Conservation (phyloP, 2,113 vertebrate genomes). For the Lycocorax pyrrhopterus region DNA sequence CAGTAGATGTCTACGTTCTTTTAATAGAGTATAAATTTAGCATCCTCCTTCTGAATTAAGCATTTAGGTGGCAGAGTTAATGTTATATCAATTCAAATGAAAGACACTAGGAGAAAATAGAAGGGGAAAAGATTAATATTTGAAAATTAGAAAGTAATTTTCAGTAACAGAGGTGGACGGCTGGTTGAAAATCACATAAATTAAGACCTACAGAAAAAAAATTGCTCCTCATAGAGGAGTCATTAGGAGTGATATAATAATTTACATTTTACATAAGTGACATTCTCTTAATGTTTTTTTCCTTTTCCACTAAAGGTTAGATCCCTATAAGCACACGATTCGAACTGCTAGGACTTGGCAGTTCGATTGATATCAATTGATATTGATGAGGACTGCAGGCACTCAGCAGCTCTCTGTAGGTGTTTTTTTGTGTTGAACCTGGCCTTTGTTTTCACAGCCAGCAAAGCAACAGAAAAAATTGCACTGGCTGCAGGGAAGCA, state of each 20-base stretch:
- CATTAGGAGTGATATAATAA: constrained; percentile 34
- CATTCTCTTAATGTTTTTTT: background rate
- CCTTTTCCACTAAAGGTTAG: background rate
- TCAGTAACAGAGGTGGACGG: constrained; percentile 11
- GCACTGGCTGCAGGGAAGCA: background rate
- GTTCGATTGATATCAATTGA: background rate
- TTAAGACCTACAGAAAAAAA: constrained; percentile 40
- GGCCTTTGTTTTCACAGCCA: constrained; percentile 20
- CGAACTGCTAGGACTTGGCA: background rate
- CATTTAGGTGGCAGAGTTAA: constrained; percentile 43
- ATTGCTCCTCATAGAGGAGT: background rate
- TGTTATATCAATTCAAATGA: constrained; percentile 42
- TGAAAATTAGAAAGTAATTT: constrained; percentile 56
- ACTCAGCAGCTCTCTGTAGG: background rate
- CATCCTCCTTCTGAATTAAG: constrained; percentile 56
- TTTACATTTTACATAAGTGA: constrained; percentile 40
- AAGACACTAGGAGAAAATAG: constrained; percentile 33
- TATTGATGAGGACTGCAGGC: background rate
- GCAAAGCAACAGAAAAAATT: background rate
- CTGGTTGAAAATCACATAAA: constrained; percentile 37
- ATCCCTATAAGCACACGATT: background rate
- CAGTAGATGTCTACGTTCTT: constrained; percentile 25
- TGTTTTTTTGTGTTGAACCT: background rate
- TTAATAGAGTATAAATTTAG: constrained; percentile 61
- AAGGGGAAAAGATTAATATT: constrained; percentile 54